Base-by-base conservation (phyloP, 2,113 vertebrate species). In the Dendropsophus ebraccatus region DNA sequence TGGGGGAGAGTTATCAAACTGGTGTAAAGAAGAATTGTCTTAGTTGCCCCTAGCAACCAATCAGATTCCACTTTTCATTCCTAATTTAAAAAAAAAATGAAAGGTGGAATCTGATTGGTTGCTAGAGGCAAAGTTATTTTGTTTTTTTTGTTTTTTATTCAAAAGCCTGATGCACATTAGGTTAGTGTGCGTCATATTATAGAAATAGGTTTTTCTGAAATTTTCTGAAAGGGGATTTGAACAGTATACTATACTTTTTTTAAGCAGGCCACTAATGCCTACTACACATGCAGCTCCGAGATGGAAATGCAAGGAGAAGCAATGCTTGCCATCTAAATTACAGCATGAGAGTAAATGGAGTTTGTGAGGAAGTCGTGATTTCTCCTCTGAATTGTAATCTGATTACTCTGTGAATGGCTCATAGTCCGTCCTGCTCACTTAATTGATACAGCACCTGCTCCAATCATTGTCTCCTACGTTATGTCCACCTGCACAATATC, bases 311-410 rank as follows among this genome's bases (percentile, higher is more conserved):
- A 74, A 28, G 50, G 13, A 84, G 30, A 72, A 82, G 62, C 47
- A 73, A 83, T 56, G 67, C 81, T 65, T 82, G 81, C 69, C 50
- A 83, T 83, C 81, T 83, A 67, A 83, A 83, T 83, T 74, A 73
- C 81, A 73, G 81, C 19, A 25, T 37, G 37, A 58, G 37, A 62
- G 69, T 84, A 84, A 84, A 60, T 74, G 52, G 35, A 37, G 14
- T 54, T 60, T 74, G 52, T 58, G 35, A 84, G 82, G 82, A 75
- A 75, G 82, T 62, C 60, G 70, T 75, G 82, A 83, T 83, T 83
- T 52, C 69, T 83, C 82, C 82, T 83, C 82, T 83, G 81, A 83
- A 74, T 74, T 83, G 70, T 84, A 84, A 84, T 84, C 82, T 45
- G 69, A 84, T 84, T 84, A 84, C 82, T 28, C 35, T 84, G 82